Base-by-base conservation (phyloP, 1,140 invertebrate species). In the Camponotus vicinus region DNA sequence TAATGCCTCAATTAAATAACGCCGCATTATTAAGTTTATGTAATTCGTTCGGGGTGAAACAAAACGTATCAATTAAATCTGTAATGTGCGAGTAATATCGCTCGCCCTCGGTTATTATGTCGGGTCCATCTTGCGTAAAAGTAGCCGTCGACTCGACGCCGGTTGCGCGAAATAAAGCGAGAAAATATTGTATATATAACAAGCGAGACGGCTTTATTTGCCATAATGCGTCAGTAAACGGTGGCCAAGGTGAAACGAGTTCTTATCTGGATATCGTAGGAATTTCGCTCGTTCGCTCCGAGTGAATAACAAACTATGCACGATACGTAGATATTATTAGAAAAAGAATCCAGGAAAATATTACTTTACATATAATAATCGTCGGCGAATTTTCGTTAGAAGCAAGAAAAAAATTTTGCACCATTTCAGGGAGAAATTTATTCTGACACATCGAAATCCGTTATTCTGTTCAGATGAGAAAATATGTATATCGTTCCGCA, bases 41-140 rank as follows among this genome's bases (percentile, higher is more conserved):
- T 89, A 89, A 89, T 42, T 27, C 59, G 42, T 18, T 15, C 9
- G 59, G 5, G n/a, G 34, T 8, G 40, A 63, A 80, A 7, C 57
- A 37, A 32, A 77, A 49, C 55, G 57, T n/a, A 18, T 40, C 63
- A 89, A 86, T 89, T 86, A 89, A 83, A 77, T 89, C 66, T 89
- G 66, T 64, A 89, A 82, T 77, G 34, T 78, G 52, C 49, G 49
- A 52, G 18, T 61, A 59, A 75, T 86, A 82, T 34, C 75, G 55
- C 13, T n/a, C 61, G 37, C 32, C 21, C 49, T 49, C 49, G 7
- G 52, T 66, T 64, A 76, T 88, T 77, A 4, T 70, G 42, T 18
- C n/a, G 18, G 45, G 1, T 32, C 40, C 61, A 75, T 86, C 49
- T 52, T 59, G 27, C 70, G 37, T 49, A 34, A 55, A 75, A 69